Conservation (phyloP, 1,140 invertebrate species). For the Bombyx mandarina region DNA sequence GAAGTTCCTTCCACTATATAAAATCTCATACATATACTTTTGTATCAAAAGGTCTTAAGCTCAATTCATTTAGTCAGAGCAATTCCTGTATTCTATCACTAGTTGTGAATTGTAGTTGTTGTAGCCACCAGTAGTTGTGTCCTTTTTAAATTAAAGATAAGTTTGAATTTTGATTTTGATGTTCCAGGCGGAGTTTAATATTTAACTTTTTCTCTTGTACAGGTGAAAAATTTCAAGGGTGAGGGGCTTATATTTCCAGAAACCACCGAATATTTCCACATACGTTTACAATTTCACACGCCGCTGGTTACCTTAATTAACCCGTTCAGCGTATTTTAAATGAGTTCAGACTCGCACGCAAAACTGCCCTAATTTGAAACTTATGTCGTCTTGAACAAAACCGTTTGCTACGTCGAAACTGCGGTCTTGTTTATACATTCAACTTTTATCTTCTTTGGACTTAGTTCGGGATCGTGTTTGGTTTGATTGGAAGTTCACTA, state of each 20-base stretch:
- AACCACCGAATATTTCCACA: slow-evolving; percentile 38
- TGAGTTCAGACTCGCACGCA: slow-evolving; percentile 22
- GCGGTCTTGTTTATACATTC: slow-evolving; percentile 17
- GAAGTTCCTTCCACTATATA: too few species aligned
- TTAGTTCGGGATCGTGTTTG: slow-evolving; percentile 12
- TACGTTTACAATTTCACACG: slow-evolving; percentile 49
- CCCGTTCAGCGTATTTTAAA: slow-evolving; percentile 41
- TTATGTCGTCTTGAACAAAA: slow-evolving; percentile 24
- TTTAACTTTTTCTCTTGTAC: neutral
- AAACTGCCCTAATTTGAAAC: slow-evolving; percentile 21
- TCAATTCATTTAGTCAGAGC: too few species aligned
- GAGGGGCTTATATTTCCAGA: slow-evolving; percentile 10
- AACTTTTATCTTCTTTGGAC: slow-evolving; percentile 14
- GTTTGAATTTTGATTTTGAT: too few species aligned
- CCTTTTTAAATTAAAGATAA: too few species aligned
- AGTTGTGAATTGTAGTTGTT: too few species aligned
- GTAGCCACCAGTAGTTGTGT: too few species aligned
- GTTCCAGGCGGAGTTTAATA: too few species aligned
- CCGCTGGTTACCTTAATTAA: slow-evolving; percentile 43
- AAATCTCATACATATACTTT: too few species aligned
- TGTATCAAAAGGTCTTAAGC: too few species aligned
- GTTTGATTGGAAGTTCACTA: slow-evolving; percentile 10
- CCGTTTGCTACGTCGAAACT: slow-evolving; percentile 11
- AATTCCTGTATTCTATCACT: too few species aligned
- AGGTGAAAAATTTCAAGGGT: slow-evolving; percentile 9